These are phyloP conservation scores for Dusona sp. DNA, from an alignment of 2,888 invertebrate genomes.

Conservation along the genomic window DNA sequence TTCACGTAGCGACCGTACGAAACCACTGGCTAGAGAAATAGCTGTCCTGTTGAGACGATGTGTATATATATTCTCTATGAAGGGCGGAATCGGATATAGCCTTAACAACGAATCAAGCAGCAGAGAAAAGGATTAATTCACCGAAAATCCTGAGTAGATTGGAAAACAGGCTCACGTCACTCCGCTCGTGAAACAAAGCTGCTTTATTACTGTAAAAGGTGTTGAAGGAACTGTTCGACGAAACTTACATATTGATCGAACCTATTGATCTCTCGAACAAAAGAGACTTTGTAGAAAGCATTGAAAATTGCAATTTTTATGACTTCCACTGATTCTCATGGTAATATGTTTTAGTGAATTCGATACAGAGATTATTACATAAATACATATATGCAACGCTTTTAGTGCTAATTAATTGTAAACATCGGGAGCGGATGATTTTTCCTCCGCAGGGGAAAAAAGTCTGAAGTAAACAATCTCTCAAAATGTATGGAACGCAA, in stretches of 20 bases:
- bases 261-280: constrained; percentile 36
- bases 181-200: constrained; percentile 49
- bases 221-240: constrained; percentile 24
- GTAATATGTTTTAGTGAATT: no score
- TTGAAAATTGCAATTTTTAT: not conserved
- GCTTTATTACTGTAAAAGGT: constrained; percentile 48
- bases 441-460: not conserved
- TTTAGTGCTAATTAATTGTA: not conserved
- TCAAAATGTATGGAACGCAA: not conserved
- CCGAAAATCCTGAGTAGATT: constrained; percentile 60
- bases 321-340: not conserved
- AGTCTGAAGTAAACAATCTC: not conserved
- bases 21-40: constrained; percentile 53
- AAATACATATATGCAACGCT: not conserved
- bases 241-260: constrained; percentile 37
- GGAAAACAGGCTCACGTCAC: constrained; percentile 24
- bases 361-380: not conserved
- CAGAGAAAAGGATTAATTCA: constrained; percentile 59
- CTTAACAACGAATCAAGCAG: constrained; percentile 23
- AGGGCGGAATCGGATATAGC: constrained; percentile 51
- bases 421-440: not conserved
- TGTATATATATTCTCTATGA: not conserved
- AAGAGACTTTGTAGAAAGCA: constrained; percentile 3
- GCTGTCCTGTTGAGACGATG: constrained; percentile 35
- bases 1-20: constrained; percentile 16